Base-by-base conservation (phyloP, 2,113 vertebrate species). In the Oncorhynchus mykiss region DNA sequence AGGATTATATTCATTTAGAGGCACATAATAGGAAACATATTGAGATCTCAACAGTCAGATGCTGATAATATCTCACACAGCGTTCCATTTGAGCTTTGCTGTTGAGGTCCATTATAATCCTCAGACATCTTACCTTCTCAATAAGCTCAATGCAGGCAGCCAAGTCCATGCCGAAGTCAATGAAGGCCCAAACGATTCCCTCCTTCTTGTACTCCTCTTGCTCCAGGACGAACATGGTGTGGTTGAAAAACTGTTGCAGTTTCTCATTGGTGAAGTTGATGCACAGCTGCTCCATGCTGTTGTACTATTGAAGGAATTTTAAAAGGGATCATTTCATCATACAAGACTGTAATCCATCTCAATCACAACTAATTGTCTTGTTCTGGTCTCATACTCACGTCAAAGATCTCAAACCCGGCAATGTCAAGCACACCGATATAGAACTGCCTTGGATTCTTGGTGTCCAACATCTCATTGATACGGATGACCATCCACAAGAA, bases 161-260 rank as follows among this genome's bases (percentile, higher is more conserved):
- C 90, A 95, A 78, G 86, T 96, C 95, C 95, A 96, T 96, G 1
- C 95, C 95, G 49, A 96, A 96, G 76, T 96, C 95, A 93, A 96
- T 96, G 91, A 96, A 96, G 20, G 91, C 93, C 95, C 95, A 96
- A 72, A 95, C 12, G 11, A 75, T 75, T 12, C 94, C 93, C 20
- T 94, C 93, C 72, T 94, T 93, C 83, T 94, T 94, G 90, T 94
- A 93, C 72, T 94, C 93, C 54, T 95, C 94, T 70, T 94, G 94
- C 74, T 95, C 94, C 90, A 95, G 89, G 69, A 94, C 93, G 69
- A 88, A 89, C 0, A 94, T 93, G 88, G 89, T 85, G 75, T 94
- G 93, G 77, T 94, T 94, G 88, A 94, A 94, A 25, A 93, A 94
- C 90, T 95, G 94, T 85, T 95, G 94, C 88, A 94, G 92, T 88